Evolutionary conservation across 2,888 invertebrate genomes (phyloP).

Genomic region (Diadegma fenestrale): DNA sequence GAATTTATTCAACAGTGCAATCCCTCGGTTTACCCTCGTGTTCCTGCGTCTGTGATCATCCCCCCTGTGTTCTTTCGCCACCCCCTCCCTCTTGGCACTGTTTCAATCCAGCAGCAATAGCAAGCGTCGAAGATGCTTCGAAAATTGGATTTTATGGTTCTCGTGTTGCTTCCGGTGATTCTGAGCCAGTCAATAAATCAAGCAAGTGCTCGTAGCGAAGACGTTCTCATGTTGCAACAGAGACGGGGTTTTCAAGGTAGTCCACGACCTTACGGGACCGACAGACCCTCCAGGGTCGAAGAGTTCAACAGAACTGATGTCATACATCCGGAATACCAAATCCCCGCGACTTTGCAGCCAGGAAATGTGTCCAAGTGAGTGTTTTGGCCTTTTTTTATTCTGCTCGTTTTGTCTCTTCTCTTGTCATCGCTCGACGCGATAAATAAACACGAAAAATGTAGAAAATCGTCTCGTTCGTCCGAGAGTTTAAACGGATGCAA

Average conservation of each 20-base stretch:
- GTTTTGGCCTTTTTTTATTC: neutral
- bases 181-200: slow-evolving; percentile 65
- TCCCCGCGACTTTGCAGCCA: slow-evolving; percentile 81
- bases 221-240: slow-evolving; percentile 63
- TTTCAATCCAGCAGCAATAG: neutral
- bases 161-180: slow-evolving; percentile 44
- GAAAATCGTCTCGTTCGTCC: neutral
- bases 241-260: slow-evolving; percentile 74
- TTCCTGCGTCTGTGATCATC: neutral
- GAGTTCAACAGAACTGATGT: slow-evolving; percentile 82
- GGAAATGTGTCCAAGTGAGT: slow-evolving; percentile 83
- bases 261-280: slow-evolving; percentile 79
- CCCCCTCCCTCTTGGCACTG: neutral
- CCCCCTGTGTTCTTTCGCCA: neutral
- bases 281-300: slow-evolving; percentile 79
- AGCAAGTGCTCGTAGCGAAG: slow-evolving; percentile 67
- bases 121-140: slow-evolving; percentile 50
- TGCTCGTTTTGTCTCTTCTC: neutral
- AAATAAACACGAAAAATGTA: neutral
- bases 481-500: neutral
- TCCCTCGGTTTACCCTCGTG: neutral
- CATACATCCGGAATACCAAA: slow-evolving; percentile 83
- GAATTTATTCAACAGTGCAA: slow-evolving; percentile 2
- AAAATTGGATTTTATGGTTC: slow-evolving; percentile 50
- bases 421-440: neutral